Percentiles rank a stretch among this genome's conserved stretches.
phyloP scores from a whole-genome alignment of 1,140 invertebrate genomes.

The Plutomurus gul region DNA sequence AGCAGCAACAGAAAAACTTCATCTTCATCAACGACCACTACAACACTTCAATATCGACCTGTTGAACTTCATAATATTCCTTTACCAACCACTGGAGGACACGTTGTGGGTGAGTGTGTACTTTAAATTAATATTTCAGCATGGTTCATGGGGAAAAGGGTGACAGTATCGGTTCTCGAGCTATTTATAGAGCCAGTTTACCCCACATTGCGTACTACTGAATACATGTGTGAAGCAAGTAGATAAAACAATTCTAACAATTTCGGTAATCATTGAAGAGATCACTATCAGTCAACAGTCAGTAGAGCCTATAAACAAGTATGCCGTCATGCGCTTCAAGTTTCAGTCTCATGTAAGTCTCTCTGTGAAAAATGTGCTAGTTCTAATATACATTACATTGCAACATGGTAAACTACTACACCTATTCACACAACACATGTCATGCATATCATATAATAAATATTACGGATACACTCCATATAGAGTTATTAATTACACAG shows the following conservation, averaged over 20 bases:
- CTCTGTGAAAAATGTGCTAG: neutral
- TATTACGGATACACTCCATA: no score
- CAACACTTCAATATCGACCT: conserved; percentile 61
- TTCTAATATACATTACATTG: neutral
- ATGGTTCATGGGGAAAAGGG: no score
- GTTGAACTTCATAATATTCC: conserved; percentile 74
- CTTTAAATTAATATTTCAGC: neutral
- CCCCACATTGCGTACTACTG: no score
- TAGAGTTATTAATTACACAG: no score
- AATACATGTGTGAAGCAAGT: no score
- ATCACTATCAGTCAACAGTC: neutral
- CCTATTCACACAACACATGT: no score
- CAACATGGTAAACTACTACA: no score
- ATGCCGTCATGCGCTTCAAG: neutral
- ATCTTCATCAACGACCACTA: conserved; percentile 41
- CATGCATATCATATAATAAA: no score
- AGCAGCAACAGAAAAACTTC: conserved; percentile 3
- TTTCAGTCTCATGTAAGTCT: neutral
- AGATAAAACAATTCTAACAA: no score
- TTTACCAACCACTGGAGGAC: conserved; percentile 70
- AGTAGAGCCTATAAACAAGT: neutral
- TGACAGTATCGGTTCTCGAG: neutral
- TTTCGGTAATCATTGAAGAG: neutral
- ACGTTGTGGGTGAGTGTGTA: conserved; percentile 67
- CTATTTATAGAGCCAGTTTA: no score